A percentile compares a stretch with the other conserved stretches of the same genome.
Evolutionary conservation across 1,140 invertebrate genomes (phyloP).

Genomic region (Panagrolaimus sp.): DNA sequence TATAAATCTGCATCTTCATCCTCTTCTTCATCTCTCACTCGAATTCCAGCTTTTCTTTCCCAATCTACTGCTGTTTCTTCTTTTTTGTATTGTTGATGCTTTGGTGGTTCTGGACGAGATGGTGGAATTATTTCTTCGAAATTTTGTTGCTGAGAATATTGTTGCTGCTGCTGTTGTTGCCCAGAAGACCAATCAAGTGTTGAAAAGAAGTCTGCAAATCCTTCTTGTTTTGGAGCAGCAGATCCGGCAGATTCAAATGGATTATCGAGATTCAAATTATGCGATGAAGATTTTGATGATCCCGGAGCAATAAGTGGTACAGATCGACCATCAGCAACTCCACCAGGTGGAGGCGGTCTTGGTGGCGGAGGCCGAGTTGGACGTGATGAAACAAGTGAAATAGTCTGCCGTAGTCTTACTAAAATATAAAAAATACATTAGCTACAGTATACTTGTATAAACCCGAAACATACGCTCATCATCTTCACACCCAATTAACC

Average conservation of each 20-base stretch:
- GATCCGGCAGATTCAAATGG: background rate
- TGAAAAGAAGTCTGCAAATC: conserved; percentile 29
- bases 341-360: conserved; percentile 14
- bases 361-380: conserved; percentile 14
- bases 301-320: background rate
- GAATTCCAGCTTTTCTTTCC: conserved; percentile 26
- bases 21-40: conserved; percentile 28
- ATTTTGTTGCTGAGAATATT: background rate
- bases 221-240: background rate
- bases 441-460: background rate
- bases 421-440: background rate
- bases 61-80: background rate
- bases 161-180: background rate
- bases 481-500: conserved; percentile 16
- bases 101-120: background rate
- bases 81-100: background rate
- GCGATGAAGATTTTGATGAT: background rate
- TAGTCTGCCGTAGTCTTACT: background rate
- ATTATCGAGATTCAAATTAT: background rate
- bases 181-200: conserved; percentile 26
- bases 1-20: conserved; percentile 33
- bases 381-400: background rate
- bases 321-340: background rate
- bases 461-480: background rate
- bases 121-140: background rate